Conservation (phyloP, 92 coral and sea anemone species). For the Actinostola sp. region DNA sequence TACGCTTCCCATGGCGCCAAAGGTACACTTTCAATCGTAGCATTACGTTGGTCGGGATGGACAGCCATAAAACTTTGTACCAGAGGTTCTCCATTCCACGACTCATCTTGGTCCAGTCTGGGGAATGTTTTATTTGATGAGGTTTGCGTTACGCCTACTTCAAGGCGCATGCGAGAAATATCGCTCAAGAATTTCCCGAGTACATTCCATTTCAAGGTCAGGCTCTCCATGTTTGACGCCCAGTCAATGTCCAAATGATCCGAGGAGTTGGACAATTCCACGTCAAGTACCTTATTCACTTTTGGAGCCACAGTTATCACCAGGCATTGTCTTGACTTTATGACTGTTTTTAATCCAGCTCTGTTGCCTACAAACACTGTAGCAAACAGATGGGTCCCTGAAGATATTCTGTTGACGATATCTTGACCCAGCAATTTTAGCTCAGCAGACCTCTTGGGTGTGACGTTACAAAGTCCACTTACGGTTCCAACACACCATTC, state of each 20-base stretch:
- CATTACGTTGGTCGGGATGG: slow-evolving; percentile 58
- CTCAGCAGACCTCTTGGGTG: slow-evolving; percentile 47
- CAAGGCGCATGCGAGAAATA: slow-evolving; percentile 64
- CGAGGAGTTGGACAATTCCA: slow-evolving; percentile 13
- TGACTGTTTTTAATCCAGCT: slow-evolving; percentile 59
- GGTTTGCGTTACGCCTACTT: slow-evolving; percentile 77
- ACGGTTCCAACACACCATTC: slow-evolving; percentile 88
- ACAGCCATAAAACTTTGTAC: slow-evolving; percentile 74
- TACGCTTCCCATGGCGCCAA: slow-evolving; percentile 74
- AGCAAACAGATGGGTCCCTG: slow-evolving; percentile 75
- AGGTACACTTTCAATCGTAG: slow-evolving; percentile 62
- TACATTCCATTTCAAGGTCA: slow-evolving; percentile 74
- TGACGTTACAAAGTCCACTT: slow-evolving; percentile 68
- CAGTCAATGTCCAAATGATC: slow-evolving; percentile 79
- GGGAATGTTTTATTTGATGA: slow-evolving; percentile 64
- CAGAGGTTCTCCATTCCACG: slow-evolving; percentile 90
- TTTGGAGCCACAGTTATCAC: slow-evolving; percentile 63
- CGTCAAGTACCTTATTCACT: slow-evolving; percentile 57
- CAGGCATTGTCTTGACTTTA: slow-evolving; percentile 37
- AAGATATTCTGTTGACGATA: slow-evolving; percentile 37
- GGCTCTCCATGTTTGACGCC: slow-evolving; percentile 66
- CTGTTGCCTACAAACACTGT: slow-evolving; percentile 66
- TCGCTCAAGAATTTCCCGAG: too few relatives aligned
- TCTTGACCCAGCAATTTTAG: slow-evolving; percentile 51
- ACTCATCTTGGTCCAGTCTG: slow-evolving; percentile 25